Base-by-base conservation (phyloP, 2,113 vertebrate genomes). In the Leucoraja erinaceus region DNA sequence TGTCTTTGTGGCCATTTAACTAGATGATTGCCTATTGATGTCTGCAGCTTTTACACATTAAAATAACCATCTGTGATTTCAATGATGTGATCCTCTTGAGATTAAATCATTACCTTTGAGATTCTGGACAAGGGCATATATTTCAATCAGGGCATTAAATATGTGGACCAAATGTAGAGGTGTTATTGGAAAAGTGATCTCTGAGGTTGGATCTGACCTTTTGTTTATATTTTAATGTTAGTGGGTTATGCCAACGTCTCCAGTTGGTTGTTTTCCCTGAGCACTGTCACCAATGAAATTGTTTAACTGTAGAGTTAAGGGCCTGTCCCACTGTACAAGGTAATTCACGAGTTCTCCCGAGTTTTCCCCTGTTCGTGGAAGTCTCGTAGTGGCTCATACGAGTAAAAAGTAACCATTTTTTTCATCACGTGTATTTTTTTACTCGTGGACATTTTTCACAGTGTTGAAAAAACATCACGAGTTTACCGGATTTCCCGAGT, bases 91-190 rank as follows among this genome's bases (percentile, higher is more conserved):
- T 91, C 38, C 90, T 72, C 90, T 91, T 72, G 90, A 91, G 90
- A 91, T 74, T 72, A 74, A 91, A 91, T 91, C 66, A 91, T 91
- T 91, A 14, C 31, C 59, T 18, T 91, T 54, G 66, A 91, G 66
- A 70, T 72, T 72, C 20, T 54, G 68, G 5, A 72, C 20, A 68
- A 28, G 38, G 68, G 70, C 68, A 12, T 25, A 54, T 22, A 47
- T 0, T 91, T 22, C 59, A 88, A 31, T 25, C 83, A 31, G 56
- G 11, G 28, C 88, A 47, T 72, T 54, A 72, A 86, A 54, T 18
- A 90, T 56, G 25, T 63, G 28, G 25, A 66, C 28, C 12, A n/a
- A 77, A 12, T 8, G n/a, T 59, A 31, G 61, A 90, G 68, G 63
- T n/a, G 5, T 72, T 91, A 72, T 54, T 54, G 9, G 68, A 91